Percentiles rank a stretch among this genome's conserved stretches.
phyloP scores from a whole-genome alignment of 1,140 invertebrate genomes.

The Chrysomallon squamiferum region DNA sequence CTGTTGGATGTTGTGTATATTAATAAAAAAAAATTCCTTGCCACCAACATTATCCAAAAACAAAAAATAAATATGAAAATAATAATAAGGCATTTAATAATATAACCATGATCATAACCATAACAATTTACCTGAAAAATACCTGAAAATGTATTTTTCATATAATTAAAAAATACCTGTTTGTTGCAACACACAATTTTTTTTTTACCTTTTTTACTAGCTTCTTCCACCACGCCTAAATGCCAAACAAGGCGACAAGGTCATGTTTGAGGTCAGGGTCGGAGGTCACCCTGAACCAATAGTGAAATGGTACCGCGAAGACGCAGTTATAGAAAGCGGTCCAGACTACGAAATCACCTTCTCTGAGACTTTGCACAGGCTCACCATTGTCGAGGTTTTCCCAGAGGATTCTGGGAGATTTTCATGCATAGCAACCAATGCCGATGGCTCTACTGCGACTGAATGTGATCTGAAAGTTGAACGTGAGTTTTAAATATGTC shows the following conservation, averaged over 20 bases:
- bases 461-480: conserved; percentile 50
- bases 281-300: conserved; percentile 78
- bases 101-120: too few relatives aligned
- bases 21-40: too few relatives aligned
- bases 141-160: too few relatives aligned
- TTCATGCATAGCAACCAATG: conserved; percentile 87
- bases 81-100: too few relatives aligned
- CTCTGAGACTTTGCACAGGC: conserved; percentile 65
- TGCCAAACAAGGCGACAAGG: conserved; percentile 76
- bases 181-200: too few relatives aligned
- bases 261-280: conserved; percentile 76
- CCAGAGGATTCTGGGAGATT: conserved; percentile 93
- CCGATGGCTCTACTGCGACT: conserved; percentile 77
- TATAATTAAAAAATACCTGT: too few relatives aligned
- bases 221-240: conserved; percentile 22
- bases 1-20: too few relatives aligned
- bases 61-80: too few relatives aligned
- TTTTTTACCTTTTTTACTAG: conserved; percentile 35
- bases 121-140: too few relatives aligned
- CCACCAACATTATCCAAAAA: too few relatives aligned
- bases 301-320: conserved; percentile 78
- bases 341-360: conserved; percentile 57
- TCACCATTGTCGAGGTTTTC: conserved; percentile 94
- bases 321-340: conserved; percentile 56
- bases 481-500: conserved; percentile 32